These are phyloP conservation scores for Thalassarche chlororhynchos DNA, from an alignment of 2,113 vertebrate genomes.

Conservation along the genomic window DNA sequence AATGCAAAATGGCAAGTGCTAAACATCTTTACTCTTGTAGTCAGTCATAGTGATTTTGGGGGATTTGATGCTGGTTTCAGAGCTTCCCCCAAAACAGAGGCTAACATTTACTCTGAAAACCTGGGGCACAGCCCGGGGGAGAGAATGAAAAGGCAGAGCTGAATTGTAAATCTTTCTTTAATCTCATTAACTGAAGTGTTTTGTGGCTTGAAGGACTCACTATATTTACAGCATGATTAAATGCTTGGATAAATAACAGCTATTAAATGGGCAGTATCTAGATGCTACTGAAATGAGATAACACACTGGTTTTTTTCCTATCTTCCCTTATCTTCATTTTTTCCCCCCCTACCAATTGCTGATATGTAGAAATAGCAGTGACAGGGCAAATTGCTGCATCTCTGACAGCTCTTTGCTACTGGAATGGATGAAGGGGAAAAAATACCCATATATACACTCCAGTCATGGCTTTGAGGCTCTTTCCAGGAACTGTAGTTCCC, in stretches of 20 bases:
- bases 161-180: constrained; percentile 26
- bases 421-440: not conserved
- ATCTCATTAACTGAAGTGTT: not conserved
- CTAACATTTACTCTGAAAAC: not conserved
- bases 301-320: not conserved
- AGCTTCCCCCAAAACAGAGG: not conserved
- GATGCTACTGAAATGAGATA: not conserved
- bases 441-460: not conserved
- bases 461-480: not conserved
- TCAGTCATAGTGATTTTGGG: not conserved
- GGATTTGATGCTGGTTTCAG: not conserved
- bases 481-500: not conserved
- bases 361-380: not conserved
- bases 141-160: not conserved
- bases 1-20: not conserved
- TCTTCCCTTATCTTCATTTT: not conserved
- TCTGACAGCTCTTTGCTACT: not conserved
- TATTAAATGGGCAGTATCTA: constrained; percentile 43
- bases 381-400: not conserved
- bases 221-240: constrained; percentile 44
- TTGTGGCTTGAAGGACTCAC: not conserved
- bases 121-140: not conserved
- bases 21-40: not conserved
- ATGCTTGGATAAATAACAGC: constrained; percentile 40
- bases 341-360: not conserved